Percentiles rank a stretch among this genome's conserved stretches.
phyloP scores from a whole-genome alignment of 2,113 vertebrate species.

The Cromileptes altivelis region DNA sequence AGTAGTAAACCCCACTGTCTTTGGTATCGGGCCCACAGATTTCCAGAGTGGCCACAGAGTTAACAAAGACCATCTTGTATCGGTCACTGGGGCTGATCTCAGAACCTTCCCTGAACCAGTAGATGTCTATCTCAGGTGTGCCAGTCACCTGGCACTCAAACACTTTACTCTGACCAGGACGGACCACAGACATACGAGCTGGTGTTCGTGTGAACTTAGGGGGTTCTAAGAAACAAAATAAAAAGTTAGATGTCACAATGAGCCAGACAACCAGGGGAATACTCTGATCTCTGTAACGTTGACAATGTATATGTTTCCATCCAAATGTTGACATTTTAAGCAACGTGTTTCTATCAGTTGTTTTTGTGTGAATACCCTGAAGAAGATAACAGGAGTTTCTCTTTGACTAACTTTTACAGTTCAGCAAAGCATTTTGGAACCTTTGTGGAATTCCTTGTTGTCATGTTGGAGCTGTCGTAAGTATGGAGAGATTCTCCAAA shows the following conservation, averaged over 20 bases:
- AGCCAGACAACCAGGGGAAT: background rate
- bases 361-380: background rate
- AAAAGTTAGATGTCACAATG: slow-evolving; percentile 28
- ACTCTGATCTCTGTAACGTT: background rate
- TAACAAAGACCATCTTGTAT: slow-evolving; percentile 87
- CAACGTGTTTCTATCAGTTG: background rate
- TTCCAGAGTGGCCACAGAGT: slow-evolving; percentile 91
- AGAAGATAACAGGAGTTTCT: background rate
- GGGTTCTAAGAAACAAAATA: slow-evolving; percentile 86
- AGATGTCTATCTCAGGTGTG: slow-evolving; percentile 93
- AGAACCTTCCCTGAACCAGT: slow-evolving; percentile 95
- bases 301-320: slow-evolving; percentile 18
- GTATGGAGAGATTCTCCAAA: background rate
- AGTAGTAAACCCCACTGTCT: slow-evolving; percentile 93
- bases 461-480: too few species aligned
- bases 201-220: slow-evolving; percentile 94
- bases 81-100: slow-evolving; percentile 89
- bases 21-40: slow-evolving; percentile 86
- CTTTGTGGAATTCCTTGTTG: too few species aligned
- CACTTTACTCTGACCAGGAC: slow-evolving; percentile 89
- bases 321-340: slow-evolving; percentile 25
- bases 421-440: background rate
- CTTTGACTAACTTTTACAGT: background rate
- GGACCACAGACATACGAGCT: slow-evolving; percentile 89
- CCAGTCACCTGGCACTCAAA: slow-evolving; percentile 96